phyloP scores from a whole-genome alignment of 1,140 invertebrate species.

The Hydropsyche tenuis region DNA sequence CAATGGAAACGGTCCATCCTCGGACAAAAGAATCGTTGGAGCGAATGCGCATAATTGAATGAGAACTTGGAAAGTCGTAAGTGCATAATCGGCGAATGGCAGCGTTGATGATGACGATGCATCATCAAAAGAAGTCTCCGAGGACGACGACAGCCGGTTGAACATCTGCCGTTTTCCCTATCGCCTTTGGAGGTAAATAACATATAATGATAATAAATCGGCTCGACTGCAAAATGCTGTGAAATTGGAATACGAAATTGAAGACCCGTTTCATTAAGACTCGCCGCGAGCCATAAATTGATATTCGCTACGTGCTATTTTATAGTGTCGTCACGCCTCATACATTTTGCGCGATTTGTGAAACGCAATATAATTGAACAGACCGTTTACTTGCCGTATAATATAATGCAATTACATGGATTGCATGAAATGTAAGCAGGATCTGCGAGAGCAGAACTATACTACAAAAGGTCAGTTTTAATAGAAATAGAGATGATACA shows the following conservation, averaged over 20 bases:
- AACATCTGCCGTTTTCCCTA: not conserved
- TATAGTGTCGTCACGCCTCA: slow-evolving; percentile 10
- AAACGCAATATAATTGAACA: not conserved
- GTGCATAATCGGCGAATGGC: not conserved
- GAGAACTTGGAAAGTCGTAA: no score
- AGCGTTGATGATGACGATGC: not conserved
- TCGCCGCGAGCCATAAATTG: slow-evolving; percentile 30
- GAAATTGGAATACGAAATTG: slow-evolving; percentile 33
- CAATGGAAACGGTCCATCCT: no score
- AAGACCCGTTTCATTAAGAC: slow-evolving; percentile 31
- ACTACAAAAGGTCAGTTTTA: no score
- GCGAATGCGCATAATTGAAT: no score
- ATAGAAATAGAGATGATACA: no score
- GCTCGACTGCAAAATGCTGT: slow-evolving; percentile 17
- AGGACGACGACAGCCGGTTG: not conserved
- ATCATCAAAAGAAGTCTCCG: slow-evolving; percentile 1
- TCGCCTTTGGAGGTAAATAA: not conserved
- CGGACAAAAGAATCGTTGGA: no score
- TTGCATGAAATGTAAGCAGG: no score
- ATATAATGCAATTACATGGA: not conserved
- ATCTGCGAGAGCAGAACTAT: no score
- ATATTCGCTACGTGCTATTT: slow-evolving; percentile 20
- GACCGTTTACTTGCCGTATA: slow-evolving; percentile 1
- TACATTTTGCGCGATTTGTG: slow-evolving; percentile 1
- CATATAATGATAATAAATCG: not conserved